Conservation (phyloP, 2,113 vertebrate genomes). For the Periophthalmodon schlosseri region DNA sequence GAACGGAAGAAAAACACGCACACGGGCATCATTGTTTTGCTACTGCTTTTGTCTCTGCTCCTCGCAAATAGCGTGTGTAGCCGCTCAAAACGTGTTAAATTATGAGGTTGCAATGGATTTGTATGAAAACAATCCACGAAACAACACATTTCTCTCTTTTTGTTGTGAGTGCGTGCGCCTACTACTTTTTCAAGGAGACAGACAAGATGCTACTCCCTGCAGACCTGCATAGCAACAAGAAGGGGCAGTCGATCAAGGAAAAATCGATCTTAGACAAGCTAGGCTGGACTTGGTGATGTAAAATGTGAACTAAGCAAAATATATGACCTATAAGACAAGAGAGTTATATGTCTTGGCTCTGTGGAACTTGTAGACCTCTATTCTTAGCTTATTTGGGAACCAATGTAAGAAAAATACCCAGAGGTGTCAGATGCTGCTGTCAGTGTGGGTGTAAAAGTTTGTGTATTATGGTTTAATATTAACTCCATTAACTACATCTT, state of each 20-base stretch:
- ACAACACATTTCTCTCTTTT: not conserved
- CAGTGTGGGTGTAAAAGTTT: constrained; percentile 4
- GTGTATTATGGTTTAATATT: constrained; percentile 1
- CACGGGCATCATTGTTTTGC: constrained; percentile 14
- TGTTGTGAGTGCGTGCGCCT: not conserved
- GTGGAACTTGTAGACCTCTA: too few relatives aligned
- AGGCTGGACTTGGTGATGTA: not conserved
- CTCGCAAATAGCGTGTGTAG: not conserved
- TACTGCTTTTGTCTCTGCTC: not conserved
- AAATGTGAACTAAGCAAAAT: not conserved
- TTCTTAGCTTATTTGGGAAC: not conserved
- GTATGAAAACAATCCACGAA: not conserved
- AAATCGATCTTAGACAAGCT: constrained; percentile 54
- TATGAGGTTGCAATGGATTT: not conserved
- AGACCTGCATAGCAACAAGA: constrained; percentile 80
- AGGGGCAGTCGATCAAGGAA: constrained; percentile 70
- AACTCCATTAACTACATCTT: not conserved
- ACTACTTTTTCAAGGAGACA: constrained; percentile 2
- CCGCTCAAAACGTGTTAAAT: not conserved
- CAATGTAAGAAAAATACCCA: not conserved
- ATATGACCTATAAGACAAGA: not conserved
- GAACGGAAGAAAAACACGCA: not conserved
- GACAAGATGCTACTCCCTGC: constrained; percentile 37
- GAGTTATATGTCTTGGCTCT: not conserved
- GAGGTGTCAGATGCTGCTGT: not conserved